Base-by-base conservation (phyloP, 1,140 invertebrate species). In the Pachypsylla venusta region DNA sequence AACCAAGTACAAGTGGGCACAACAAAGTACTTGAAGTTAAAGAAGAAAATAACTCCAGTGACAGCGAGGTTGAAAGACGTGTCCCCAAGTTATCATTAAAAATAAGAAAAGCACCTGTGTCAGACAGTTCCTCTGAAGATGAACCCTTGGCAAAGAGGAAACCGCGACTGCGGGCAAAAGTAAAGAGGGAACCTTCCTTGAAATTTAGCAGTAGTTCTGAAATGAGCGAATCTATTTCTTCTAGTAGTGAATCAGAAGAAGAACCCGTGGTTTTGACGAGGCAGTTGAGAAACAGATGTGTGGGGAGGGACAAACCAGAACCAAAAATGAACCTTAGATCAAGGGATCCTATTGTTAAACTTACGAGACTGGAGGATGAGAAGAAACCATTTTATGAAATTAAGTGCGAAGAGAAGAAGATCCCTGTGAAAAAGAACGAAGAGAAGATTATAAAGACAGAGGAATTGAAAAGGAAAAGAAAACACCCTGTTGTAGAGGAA, bases 381-480 rank as follows among this genome's bases (percentile, higher is more conserved):
- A 35, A 16, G 10, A 48, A 48, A 19, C 4, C 22, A 22, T 19
- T 4, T 3, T 48, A 20, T 14, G 40, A 19, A 1, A n/a, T 27
- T 30, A 24, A 25, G 25, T 35, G 25, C 2, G 28, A 13, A 10
- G 26, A 28, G 48, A 19, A 2, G 19, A 40, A 20, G 22, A 28
- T 54, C 13, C 16, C 28, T 14, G 56, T 27, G 24, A 53, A 30
- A 26, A 60, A 59, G 40, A n/a, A n/a, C n/a, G n/a, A n/a, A n/a
- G n/a, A n/a, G n/a, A n/a, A n/a, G n/a, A n/a, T 35, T 10, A 39
- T 54, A 19, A 35, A 48, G 20, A 28, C 12, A 14, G 35, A 48
- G 39, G 35, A 64, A n/a, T 40, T 20, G 59, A 62, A 30, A 54
- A 42, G 30, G 55, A 61, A 40, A 42, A 61, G 27, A 58, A 53